Evolutionary conservation across 2,113 vertebrate species (phyloP), one percentile per base, ranked within the genome.

Genomic region (Leucosticte australis): DNA sequence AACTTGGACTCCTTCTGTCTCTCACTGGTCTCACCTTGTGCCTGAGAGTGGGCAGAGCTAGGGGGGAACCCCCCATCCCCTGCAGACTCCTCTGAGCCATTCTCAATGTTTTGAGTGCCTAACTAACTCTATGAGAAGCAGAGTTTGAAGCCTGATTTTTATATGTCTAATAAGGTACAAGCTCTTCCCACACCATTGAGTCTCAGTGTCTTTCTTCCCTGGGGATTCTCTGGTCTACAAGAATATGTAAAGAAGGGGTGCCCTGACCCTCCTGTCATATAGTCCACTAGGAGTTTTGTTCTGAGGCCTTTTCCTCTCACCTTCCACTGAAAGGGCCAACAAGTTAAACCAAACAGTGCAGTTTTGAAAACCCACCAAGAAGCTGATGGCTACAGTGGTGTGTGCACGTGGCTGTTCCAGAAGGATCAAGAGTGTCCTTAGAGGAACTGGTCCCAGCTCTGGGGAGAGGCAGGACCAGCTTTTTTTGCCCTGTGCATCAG

Each of bases 1-100:
- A 60, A 73, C 31, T 63, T 83, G 91, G 92, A 80, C 59, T 50
- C 10, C 15, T 84, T 87, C 63, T 90, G 75, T 79, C 21, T 91
- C 67, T 49, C 68, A 23, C 75, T 57, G 80, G 46, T 10, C 67
- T 69, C 49, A 3, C 2, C 1, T 17, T 44, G 50, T 78, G 53
- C 52, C 39, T 1, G 1, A 30, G 73, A 35, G 37, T 3, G 57
- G 50, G 59, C 71, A 74, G 83, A 30, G 16, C 18, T 3, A 5
- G 30, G 21, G 49, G n/a, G 20, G 4, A 46, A 42, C 12, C 13
- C 13, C 13, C 13, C 27, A 15, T 13, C 23, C 3, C 0, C 65
- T 91, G 74, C 69, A 59, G 42, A 2, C 39, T 74, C 18, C 18
- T 55, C 46, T 49, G 56, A 49, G 44, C 42, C 0, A 0, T 23